Conservation (phyloP, 1,140 invertebrate species). For the Whitmania pigra region DNA sequence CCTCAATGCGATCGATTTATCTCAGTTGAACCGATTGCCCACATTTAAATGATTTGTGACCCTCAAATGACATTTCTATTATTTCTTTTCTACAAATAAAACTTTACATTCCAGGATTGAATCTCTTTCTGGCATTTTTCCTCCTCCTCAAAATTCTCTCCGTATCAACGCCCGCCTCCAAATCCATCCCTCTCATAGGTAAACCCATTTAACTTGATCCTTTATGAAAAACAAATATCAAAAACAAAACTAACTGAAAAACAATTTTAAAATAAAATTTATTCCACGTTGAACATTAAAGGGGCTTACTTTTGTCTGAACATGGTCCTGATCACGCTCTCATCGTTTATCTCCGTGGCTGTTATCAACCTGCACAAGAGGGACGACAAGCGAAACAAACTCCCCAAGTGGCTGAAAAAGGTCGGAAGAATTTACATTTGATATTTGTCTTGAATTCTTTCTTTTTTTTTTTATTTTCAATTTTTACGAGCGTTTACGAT, state of each 20-base stretch:
- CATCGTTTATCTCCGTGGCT: constrained; percentile 40
- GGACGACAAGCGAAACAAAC: constrained; percentile 34
- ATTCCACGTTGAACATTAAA: constrained; percentile 22
- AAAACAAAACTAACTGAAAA: background rate
- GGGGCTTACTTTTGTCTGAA: constrained; percentile 44
- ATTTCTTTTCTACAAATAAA: too few species aligned
- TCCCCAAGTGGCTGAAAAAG: constrained; percentile 35
- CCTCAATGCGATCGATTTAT: too few species aligned
- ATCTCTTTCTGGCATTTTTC: constrained; percentile 43
- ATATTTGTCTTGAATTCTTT: too few species aligned
- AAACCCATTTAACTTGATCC: constrained; percentile 10
- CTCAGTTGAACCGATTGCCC: too few species aligned
- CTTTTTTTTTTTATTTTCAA: too few species aligned
- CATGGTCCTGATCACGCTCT: constrained; percentile 43
- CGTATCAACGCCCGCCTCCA: constrained; percentile 36
- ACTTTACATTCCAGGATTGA: constrained; percentile 34
- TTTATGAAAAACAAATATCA: background rate
- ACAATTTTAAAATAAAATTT: background rate
- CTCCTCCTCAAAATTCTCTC: constrained; percentile 31
- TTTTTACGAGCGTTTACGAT: too few species aligned
- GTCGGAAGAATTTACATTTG: constrained; percentile 26
- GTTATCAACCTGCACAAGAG: constrained; percentile 42
- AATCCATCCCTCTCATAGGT: constrained; percentile 42
- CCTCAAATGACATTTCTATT: too few species aligned
- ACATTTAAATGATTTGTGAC: too few species aligned